Base-by-base conservation (phyloP, 2,113 vertebrate species). In the Callorhinus ursinus region DNA sequence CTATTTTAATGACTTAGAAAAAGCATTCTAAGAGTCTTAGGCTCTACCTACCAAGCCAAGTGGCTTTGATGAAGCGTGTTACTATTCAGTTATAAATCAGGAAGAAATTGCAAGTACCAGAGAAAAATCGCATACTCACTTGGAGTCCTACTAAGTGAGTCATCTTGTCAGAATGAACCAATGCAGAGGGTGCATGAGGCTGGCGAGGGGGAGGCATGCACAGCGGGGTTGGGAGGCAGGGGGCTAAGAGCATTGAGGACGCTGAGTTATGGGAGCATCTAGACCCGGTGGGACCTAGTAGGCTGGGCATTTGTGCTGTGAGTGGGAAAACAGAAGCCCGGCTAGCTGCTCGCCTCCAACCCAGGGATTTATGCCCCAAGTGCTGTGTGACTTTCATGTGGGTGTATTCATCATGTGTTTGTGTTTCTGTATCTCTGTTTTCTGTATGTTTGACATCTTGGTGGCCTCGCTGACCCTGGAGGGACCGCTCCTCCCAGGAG, bases 151-250 rank as follows among this genome's bases (percentile, higher is more conserved):
- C 1, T 7, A 26, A 84, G 36, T 51, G 69, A 59, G 55, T 65
- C 46, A 13, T 19, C 15, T 31, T 22, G 26, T 57, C 26, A 18
- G 36, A 55, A 51, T 0, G 21, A 85, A 80, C 18, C 22, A 31
- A 6, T 4, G 1, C 15, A 33, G 42, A 80, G 49, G 63, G 22
- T 8, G 36, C 36, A 22, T 16, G 77, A 28, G 9, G 15, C 15
- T 51, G 46, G 22, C 1, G 22, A 7, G 0, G 12, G 53, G 22
- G 33, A 12, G 18, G 13, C 9, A 1, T 0, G 3, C 21, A 14
- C 36, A 33, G 55, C 33, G 31, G 14, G 33, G 13, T 12, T 2
- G 8, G 11, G 5, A 28, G 31, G 36, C 19, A 28, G 24, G n/a
- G 39, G 12, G 1, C 15, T 31, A 7, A n/a, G 59, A 36, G 26